These are phyloP conservation scores for Ictalurus punctatus DNA, from an alignment of 2,113 vertebrate species.

Conservation along the genomic window DNA sequence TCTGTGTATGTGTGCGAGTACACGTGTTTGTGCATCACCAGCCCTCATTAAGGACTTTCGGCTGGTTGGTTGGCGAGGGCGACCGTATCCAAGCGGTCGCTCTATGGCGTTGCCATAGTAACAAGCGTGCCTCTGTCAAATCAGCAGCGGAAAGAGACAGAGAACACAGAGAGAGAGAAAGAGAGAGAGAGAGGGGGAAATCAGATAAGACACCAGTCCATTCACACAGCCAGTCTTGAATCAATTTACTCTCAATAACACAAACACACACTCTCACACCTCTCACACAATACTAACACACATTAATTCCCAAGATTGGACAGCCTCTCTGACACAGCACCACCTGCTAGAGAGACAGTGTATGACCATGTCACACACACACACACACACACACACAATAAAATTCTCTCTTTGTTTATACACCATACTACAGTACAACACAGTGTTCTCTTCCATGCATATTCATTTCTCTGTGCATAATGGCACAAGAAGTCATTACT, in stretches of 20 bases:
- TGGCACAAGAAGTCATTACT: neutral
- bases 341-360: neutral
- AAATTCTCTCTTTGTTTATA: neutral
- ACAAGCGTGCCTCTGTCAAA: conserved; percentile 55
- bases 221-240: neutral
- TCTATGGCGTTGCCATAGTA: conserved; percentile 68
- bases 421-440: neutral
- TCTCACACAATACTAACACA: neutral
- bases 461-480: neutral
- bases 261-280: neutral
- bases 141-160: conserved; percentile 43
- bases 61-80: conserved; percentile 57
- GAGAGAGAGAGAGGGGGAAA: neutral
- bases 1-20: neutral
- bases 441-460: neutral
- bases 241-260: neutral
- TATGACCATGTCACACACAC: neutral
- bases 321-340: neutral
- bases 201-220: neutral
- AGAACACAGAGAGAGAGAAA: neutral
- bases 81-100: conserved; percentile 24
- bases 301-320: neutral
- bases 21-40: neutral
- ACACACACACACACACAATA: neutral
- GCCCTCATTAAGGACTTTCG: conserved; percentile 61